phyloP scores from a whole-genome alignment of 2,113 vertebrate genomes.

The Serinus canaria region DNA sequence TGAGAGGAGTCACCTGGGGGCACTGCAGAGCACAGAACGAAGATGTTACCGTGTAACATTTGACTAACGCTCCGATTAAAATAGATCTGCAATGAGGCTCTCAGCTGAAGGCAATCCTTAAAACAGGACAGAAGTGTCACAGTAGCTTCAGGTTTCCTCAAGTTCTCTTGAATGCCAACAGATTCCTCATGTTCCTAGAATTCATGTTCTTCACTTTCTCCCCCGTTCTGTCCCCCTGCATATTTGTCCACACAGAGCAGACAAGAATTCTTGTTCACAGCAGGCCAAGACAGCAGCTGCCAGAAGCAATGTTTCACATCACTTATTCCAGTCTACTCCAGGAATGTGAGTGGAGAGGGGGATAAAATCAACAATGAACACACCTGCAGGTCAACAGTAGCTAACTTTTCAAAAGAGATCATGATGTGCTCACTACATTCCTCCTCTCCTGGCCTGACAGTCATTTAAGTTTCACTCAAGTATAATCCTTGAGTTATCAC shows the following conservation, averaged over 20 bases:
- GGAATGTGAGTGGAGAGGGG: not conserved
- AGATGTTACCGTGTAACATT: not conserved
- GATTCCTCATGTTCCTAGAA: not conserved
- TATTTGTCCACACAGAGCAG: not conserved
- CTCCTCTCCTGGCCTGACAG: not conserved
- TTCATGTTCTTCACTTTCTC: not conserved
- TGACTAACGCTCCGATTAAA: not conserved
- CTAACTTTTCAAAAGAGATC: not conserved
- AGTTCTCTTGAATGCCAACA: not conserved
- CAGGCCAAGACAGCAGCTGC: slow-evolving; percentile 28
- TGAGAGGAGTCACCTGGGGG: slow-evolving; percentile 25
- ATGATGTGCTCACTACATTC: not conserved
- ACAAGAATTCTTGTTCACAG: not conserved
- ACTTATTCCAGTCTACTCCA: not conserved
- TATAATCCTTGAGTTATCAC: not conserved
- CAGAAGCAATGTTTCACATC: not conserved
- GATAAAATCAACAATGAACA: not conserved
- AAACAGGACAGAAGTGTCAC: not conserved
- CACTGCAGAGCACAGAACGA: not conserved
- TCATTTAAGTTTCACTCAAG: not conserved
- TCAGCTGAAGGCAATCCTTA: not conserved
- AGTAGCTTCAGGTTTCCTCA: not conserved
- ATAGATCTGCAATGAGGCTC: not conserved
- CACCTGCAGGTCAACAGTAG: not conserved
- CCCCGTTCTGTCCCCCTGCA: not conserved